A percentile compares a stretch with the other conserved stretches of the same genome.
phyloP scores from a whole-genome alignment of 2,113 vertebrate species.

The Uria lomvia region DNA sequence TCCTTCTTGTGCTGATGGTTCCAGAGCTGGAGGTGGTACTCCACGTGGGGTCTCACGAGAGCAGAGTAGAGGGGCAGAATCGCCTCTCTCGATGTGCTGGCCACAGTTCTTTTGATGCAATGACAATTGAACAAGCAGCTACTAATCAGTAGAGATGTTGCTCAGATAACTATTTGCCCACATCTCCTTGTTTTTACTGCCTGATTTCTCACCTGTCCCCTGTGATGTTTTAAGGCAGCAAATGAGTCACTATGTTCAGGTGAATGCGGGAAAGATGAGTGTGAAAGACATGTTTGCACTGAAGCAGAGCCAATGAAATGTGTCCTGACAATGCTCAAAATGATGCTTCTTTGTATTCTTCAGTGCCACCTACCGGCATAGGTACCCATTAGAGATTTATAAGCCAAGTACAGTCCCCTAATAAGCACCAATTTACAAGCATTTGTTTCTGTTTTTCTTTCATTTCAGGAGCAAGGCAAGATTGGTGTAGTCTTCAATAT shows the following conservation, averaged over 20 bases:
- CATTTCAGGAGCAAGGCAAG: constrained; percentile 91
- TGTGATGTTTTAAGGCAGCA: not conserved
- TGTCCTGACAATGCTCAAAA: not conserved
- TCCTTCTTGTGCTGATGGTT: too few species aligned
- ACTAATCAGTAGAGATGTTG: not conserved
- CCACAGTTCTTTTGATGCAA: too few species aligned
- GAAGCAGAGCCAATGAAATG: not conserved
- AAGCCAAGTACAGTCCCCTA: not conserved
- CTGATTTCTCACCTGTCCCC: not conserved
- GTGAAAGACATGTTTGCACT: not conserved
- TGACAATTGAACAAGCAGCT: not conserved
- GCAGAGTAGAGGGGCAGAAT: too few species aligned
- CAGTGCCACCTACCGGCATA: not conserved
- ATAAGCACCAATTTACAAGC: not conserved
- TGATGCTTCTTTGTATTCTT: not conserved
- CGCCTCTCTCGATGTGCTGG: too few species aligned
- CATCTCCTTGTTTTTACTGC: not conserved
- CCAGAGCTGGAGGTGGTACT: too few species aligned
- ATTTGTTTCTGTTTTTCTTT: constrained; percentile 20
- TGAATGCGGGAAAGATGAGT: not conserved
- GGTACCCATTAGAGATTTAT: not conserved
- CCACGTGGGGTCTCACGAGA: too few species aligned
- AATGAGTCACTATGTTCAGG: not conserved
- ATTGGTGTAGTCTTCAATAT: constrained; percentile 98
- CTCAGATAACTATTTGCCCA: not conserved